Base-by-base conservation (phyloP, 1,140 invertebrate genomes). In the Meloidogyne floridensis region DNA sequence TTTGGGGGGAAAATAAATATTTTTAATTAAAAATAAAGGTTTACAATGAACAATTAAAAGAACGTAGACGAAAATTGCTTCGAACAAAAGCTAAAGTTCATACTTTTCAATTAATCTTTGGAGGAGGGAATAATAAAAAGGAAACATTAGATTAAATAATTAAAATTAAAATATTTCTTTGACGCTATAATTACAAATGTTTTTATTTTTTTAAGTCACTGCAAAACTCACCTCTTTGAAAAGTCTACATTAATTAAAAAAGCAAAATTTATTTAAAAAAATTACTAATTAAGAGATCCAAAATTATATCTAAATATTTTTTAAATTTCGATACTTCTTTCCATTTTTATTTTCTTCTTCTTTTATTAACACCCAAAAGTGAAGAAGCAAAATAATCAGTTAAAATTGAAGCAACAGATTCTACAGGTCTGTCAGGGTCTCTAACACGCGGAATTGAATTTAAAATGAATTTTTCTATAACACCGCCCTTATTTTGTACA, bases 401-500 rank as follows among this genome's bases (percentile, higher is more conserved):
- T 20, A 90, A 76, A 78, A 88, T 88, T 43, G 85, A 87, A 20
- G 87, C 75, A 42, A 90, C 83, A 54, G 86, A 88, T 70, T 88
- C 87, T 18, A 86, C 80, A 53, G 87, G 87, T 51, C 80, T 80
- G 69, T 83, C 72, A 8, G 87, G 85, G 56, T 88, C 87, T 53
- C 87, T 77, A 18, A 89, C 84, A 43, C 82, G 82, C 47, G 89
- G 89, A 51, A 89, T 89, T 8, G 87, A 83, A 79, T 89, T 90
- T 56, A 89, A 80, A 73, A 89, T 89, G 83, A 89, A 89, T 82
- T 90, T 89, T 70, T 89, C 88, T 72, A 89, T 89, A 13, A 90
- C 76, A 7, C 89, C 89, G 69, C 84, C 84, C 8, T 83, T 84
- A 32, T 80, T 76, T 13, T 82, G 75, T 9, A 86, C 84, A 59